Evolutionary conservation across 2,113 vertebrate genomes (phyloP).

Genomic region (Microcebus murinus): DNA sequence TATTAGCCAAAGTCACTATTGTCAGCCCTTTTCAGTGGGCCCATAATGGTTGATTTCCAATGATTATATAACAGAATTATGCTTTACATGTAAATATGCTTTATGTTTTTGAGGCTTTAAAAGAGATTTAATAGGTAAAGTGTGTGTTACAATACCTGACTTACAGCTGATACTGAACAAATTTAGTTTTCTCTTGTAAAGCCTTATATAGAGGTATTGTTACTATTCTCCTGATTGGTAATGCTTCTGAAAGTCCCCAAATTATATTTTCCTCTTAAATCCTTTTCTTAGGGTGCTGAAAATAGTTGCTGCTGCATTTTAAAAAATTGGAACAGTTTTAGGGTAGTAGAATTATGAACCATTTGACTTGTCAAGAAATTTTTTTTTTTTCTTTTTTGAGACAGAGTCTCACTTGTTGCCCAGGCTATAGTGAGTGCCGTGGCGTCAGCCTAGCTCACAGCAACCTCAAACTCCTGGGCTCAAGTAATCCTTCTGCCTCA

Average conservation of each 20-base stretch:
- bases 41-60: neutral
- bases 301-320: neutral
- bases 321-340: neutral
- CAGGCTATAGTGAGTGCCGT: too few relatives aligned
- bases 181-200: slow-evolving; percentile 7
- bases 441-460: too few relatives aligned
- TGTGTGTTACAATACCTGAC: neutral
- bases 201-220: neutral
- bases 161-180: neutral
- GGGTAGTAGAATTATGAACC: neutral
- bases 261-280: neutral
- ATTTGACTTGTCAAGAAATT: neutral
- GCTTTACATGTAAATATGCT: neutral
- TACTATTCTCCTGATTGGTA: neutral
- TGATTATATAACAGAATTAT: neutral
- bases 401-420: too few relatives aligned
- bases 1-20: neutral
- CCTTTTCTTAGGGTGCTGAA: neutral
- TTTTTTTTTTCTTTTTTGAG: neutral
- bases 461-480: too few relatives aligned
- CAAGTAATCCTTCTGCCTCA: too few relatives aligned
- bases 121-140: neutral
- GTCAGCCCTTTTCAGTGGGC: neutral
- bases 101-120: slow-evolving; percentile 20
- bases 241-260: neutral